Base-by-base conservation (phyloP, 2,113 vertebrate genomes). In the Aleadryas rufinucha region DNA sequence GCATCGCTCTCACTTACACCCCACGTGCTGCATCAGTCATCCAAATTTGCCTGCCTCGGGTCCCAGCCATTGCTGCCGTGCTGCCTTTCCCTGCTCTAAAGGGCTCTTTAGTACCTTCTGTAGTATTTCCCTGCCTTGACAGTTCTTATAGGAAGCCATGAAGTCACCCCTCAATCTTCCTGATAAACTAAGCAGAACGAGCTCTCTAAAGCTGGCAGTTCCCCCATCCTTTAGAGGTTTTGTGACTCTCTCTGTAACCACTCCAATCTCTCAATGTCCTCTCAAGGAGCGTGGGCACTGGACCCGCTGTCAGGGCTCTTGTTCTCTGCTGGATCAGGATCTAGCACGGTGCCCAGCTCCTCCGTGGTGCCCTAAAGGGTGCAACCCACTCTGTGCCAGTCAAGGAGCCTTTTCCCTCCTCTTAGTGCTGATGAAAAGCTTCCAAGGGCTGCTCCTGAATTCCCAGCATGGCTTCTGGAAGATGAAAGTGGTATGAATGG, bases 131-230 rank as follows among this genome's bases (percentile, higher is more conserved):
- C 63, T 61, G 82, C 49, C 77, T n/a, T 89, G 95, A 69, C 89
- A 92, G 77, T 24, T 87, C 91, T 82, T 82, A 66, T 4, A 78
- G 72, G 61, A 49, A 89, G 61, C 10, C 82, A 14, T 61, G 94
- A 95, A 95, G 74, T 26, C 87, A 69, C 65, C 81, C 84, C 95
- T 96, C 94, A n/a, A 53, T 95, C 95, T 94, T 64, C 0, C 5
- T 79, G 84, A 94, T 89, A 39, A 91, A 91, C 60, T 35, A 14
- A 91, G 77, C 91, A 56, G 56, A 2, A 17, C 0, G 1, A 84
- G 94, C 47, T 78, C 77, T 57, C 83, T 54, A 9, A 31, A 68
- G 24, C 52, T 10, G 61, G 64, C 68, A 13, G 44, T 19, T 78
- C 59, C 80, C 30, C n/a, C 69, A 35, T 52, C 87, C 91, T 45